phyloP scores from a whole-genome alignment of 1,140 invertebrate genomes.

The Hesperophylax magnus region DNA sequence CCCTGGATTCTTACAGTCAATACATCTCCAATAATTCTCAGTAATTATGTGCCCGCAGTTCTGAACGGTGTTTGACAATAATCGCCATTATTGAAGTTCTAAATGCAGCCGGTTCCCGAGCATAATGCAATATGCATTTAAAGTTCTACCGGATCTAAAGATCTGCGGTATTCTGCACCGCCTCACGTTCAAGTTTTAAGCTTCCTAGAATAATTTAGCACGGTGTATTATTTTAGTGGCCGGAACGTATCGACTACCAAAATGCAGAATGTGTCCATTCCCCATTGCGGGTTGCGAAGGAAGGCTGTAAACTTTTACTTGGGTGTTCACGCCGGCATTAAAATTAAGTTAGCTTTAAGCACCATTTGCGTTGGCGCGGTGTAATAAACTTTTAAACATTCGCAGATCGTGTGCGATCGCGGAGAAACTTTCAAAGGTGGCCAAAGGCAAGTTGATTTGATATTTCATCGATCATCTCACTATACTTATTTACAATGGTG shows the following conservation, averaged over 20 bases:
- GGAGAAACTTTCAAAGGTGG: too few species aligned
- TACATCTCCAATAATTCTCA: too few species aligned
- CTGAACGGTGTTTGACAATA: neutral
- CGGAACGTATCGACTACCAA: conserved; percentile 48
- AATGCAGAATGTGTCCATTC: conserved; percentile 40
- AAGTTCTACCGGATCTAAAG: neutral
- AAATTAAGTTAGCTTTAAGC: conserved; percentile 49
- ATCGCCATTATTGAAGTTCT: neutral
- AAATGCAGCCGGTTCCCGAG: neutral
- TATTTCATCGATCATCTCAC: too few species aligned
- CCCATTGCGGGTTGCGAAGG: neutral
- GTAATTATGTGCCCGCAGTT: too few species aligned
- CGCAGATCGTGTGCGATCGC: neutral
- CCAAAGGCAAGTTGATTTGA: too few species aligned
- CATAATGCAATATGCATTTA: conserved; percentile 13
- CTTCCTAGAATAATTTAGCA: conserved; percentile 50
- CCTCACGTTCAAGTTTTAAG: conserved; percentile 13
- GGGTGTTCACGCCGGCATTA: conserved; percentile 35
- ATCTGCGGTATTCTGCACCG: neutral
- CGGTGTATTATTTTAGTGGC: conserved; percentile 40
- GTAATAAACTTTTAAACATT: conserved; percentile 6
- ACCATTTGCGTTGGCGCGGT: conserved; percentile 19
- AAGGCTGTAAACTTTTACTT: conserved; percentile 33
- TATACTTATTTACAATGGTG: too few species aligned
- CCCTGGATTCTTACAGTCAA: too few species aligned